Percentiles rank a stretch among this genome's conserved stretches.
Evolutionary conservation across 2,888 invertebrate species (phyloP).

Genomic region (Helicoverpa assulta): DNA sequence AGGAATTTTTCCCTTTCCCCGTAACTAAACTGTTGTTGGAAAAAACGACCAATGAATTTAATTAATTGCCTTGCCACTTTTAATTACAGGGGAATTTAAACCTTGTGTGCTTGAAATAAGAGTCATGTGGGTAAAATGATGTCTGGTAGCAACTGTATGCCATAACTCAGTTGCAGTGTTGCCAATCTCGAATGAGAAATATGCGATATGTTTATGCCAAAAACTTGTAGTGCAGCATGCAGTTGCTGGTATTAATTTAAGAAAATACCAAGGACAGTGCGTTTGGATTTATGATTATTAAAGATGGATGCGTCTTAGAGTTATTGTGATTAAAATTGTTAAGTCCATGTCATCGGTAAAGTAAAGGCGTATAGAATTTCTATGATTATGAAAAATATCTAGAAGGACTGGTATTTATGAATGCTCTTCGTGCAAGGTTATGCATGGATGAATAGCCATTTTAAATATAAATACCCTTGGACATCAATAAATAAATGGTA

Average conservation of each 20-base stretch:
- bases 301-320: slow-evolving; percentile 14
- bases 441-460: no score
- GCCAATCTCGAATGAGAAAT: slow-evolving; percentile 55
- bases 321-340: neutral
- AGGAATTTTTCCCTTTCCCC: slow-evolving; percentile 78
- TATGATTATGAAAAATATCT: neutral
- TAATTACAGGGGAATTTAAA: slow-evolving; percentile 15
- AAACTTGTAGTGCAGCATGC: slow-evolving; percentile 40
- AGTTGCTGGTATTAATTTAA: slow-evolving; percentile 44
- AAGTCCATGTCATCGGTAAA: neutral
- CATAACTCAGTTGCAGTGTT: slow-evolving; percentile 45
- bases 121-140: slow-evolving; percentile 5
- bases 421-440: no score
- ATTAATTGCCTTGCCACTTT: slow-evolving; percentile 78
- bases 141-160: slow-evolving; percentile 28
- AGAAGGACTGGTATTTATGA: neutral
- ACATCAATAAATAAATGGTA: no score
- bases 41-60: slow-evolving; percentile 79
- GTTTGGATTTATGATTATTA: slow-evolving; percentile 26
- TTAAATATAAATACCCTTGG: no score
- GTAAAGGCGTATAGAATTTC: neutral
- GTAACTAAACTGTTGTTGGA: slow-evolving; percentile 71
- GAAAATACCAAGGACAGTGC: slow-evolving; percentile 38
- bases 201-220: slow-evolving; percentile 53
- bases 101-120: slow-evolving; percentile 12